A percentile compares a stretch with the other conserved stretches of the same genome.
These are phyloP conservation scores for Pyrrhia umbra DNA, from an alignment of 2,888 invertebrate genomes.

Conservation along the genomic window DNA sequence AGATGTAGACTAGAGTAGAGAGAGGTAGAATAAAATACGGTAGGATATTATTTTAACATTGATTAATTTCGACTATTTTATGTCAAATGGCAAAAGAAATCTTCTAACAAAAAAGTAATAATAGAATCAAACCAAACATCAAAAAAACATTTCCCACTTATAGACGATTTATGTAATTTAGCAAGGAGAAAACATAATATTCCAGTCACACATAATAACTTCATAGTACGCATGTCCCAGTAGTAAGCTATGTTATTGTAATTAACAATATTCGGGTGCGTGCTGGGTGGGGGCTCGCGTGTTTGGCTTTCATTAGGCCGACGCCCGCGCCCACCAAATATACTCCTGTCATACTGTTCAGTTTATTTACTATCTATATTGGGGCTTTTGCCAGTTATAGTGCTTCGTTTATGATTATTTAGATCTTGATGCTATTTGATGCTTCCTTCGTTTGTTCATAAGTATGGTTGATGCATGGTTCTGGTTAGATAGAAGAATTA, in stretches of 20 bases:
- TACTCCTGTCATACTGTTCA: conserved; percentile 68
- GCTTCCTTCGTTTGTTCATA: not conserved
- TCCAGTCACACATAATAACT: conserved; percentile 38
- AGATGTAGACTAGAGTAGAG: not conserved
- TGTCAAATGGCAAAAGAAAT: not conserved
- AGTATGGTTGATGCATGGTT: too few relatives aligned
- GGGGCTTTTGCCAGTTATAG: conserved; percentile 37
- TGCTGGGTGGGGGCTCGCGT: conserved; percentile 81
- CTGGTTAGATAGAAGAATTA: not conserved
- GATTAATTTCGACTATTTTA: not conserved
- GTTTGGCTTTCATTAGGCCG: conserved; percentile 85
- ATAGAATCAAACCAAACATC: conserved; percentile 1
- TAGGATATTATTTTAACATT: not conserved
- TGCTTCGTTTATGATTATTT: conserved; percentile 18
- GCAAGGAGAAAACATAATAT: conserved; percentile 29
- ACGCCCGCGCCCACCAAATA: conserved; percentile 77
- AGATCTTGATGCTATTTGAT: conserved; percentile 9
- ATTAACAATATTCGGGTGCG: conserved; percentile 70
- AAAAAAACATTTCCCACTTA: conserved; percentile 4
- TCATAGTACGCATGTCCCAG: conserved; percentile 49
- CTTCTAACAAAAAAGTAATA: not conserved
- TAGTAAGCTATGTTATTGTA: conserved; percentile 68
- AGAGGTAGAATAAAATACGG: not conserved
- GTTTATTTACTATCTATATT: conserved; percentile 66
- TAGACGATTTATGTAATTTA: conserved; percentile 17